These are phyloP conservation scores for Luperina testacea DNA, from an alignment of 2,888 invertebrate species.

Conservation along the genomic window DNA sequence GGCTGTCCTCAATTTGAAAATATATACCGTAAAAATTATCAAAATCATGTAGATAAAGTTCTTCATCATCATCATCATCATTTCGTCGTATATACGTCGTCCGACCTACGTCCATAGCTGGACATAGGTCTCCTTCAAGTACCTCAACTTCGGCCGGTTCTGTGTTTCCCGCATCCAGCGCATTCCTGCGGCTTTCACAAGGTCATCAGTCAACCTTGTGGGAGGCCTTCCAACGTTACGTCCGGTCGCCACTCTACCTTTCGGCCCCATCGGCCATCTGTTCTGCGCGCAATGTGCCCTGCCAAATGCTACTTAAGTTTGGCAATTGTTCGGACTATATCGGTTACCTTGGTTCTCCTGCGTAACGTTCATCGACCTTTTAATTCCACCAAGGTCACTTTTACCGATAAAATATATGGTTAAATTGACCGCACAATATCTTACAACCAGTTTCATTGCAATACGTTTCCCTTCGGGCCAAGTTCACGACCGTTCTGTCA, in stretches of 20 bases:
- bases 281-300: background rate
- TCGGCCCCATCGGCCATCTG: too few species aligned
- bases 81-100: too few species aligned
- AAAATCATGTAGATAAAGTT: background rate
- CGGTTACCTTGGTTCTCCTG: background rate
- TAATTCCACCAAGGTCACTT: background rate
- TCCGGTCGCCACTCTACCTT: too few species aligned
- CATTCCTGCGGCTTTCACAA: too few species aligned
- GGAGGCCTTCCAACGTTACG: too few species aligned
- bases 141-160: too few species aligned
- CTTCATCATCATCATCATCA: too few species aligned
- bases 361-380: background rate
- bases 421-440: background rate
- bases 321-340: background rate
- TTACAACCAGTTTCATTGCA: background rate
- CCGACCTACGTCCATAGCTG: too few species aligned
- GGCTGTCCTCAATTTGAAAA: background rate
- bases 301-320: background rate
- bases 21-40: background rate
- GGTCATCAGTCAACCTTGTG: too few species aligned
- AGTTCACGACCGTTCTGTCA: conserved; percentile 57
- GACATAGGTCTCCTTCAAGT: too few species aligned
- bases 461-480: conserved; percentile 9
- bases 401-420: background rate
- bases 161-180: too few species aligned